Evolutionary conservation across 2,888 invertebrate species (phyloP).

Genomic region (Lypha dubia): DNA sequence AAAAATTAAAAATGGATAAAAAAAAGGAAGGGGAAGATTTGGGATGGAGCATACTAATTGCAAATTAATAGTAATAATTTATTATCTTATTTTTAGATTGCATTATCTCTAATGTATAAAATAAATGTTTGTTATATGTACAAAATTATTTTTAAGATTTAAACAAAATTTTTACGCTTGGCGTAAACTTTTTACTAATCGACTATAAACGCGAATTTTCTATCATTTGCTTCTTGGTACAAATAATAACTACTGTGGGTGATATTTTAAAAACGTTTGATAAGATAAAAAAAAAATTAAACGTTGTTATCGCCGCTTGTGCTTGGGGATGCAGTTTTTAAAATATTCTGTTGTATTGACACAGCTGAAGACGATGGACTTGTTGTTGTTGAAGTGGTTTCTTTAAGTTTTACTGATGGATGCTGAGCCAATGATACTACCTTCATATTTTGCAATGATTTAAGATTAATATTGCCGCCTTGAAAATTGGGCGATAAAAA

Average conservation of each 20-base stretch:
- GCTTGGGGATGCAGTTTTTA: conserved; percentile 70
- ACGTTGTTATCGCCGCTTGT: conserved; percentile 53
- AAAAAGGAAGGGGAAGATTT: not conserved
- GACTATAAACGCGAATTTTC: conserved; percentile 23
- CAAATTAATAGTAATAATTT: conserved; percentile 10
- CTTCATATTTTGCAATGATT: conserved; percentile 86
- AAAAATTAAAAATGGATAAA: conserved; percentile 4
- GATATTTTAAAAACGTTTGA: conserved; percentile 18
- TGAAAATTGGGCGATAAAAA: conserved; percentile 86
- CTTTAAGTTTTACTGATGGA: conserved; percentile 48
- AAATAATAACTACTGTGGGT: not conserved
- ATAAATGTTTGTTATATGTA: conserved; percentile 35
- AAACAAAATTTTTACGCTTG: conserved; percentile 64
- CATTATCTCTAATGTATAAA: conserved; percentile 10
- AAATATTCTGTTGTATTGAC: conserved; percentile 71
- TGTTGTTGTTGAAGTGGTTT: conserved; percentile 27
- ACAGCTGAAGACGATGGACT: conserved; percentile 50
- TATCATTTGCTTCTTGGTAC: not conserved
- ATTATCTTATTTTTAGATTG: conserved; percentile 32
- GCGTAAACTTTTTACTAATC: conserved; percentile 54
- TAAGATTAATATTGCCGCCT: conserved; percentile 86
- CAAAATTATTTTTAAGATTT: conserved; percentile 45
- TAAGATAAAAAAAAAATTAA: conserved; percentile 16
- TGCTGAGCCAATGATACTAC: conserved; percentile 84
- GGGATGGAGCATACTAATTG: conserved; percentile 3